phyloP scores from a whole-genome alignment of 2,113 vertebrate species.

The Equus przewalskii region DNA sequence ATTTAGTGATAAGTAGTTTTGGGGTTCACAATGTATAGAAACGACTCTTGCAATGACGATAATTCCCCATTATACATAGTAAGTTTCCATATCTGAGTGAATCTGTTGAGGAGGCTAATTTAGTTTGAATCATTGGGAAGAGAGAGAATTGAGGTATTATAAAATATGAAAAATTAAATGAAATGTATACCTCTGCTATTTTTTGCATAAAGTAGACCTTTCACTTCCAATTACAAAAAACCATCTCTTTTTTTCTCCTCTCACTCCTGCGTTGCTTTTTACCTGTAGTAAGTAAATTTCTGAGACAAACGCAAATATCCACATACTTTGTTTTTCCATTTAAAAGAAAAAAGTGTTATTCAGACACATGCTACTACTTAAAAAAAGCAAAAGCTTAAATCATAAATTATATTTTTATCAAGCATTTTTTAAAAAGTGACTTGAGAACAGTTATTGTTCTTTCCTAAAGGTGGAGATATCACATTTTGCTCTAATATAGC shows the following conservation, averaged over 20 bases:
- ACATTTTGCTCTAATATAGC: not conserved
- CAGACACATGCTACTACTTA: not conserved
- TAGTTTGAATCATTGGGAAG: slow-evolving; percentile 18
- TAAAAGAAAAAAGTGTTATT: not conserved
- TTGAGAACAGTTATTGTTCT: not conserved
- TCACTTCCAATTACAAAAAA: not conserved
- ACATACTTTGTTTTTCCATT: not conserved
- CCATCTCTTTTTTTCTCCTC: not conserved
- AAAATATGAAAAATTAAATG: not conserved
- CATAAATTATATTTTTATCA: not conserved
- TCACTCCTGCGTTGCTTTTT: not conserved
- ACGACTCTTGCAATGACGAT: not conserved
- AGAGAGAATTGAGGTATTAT: not conserved
- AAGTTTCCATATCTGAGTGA: not conserved
- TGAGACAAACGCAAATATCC: not conserved
- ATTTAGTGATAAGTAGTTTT: not conserved
- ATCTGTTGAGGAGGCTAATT: slow-evolving; percentile 8
- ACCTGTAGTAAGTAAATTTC: slow-evolving; percentile 11
- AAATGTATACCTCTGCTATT: not conserved
- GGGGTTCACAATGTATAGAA: not conserved
- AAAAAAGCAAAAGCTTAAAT: slow-evolving; percentile 8
- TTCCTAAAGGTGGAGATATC: not conserved
- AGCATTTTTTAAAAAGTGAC: not conserved
- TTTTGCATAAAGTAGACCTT: slow-evolving; percentile 13
- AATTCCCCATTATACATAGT: not conserved